These are phyloP conservation scores for Drosophila sucinea DNA, from an alignment of 1,140 invertebrate species.

Conservation along the genomic window DNA sequence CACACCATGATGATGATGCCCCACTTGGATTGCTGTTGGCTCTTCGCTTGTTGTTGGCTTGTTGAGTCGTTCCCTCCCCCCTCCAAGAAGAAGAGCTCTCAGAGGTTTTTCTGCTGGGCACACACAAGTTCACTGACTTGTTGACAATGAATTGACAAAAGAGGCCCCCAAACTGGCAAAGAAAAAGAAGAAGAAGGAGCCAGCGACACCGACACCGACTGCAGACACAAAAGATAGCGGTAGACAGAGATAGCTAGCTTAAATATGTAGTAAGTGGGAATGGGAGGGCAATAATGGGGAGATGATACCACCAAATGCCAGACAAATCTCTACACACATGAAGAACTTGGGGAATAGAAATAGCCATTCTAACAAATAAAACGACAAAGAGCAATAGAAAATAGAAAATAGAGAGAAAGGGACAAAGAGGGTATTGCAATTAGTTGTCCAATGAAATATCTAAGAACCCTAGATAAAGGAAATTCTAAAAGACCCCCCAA, in stretches of 20 bases:
- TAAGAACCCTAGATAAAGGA: no score
- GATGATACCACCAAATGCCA: conserved; percentile 63
- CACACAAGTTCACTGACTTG: conserved; percentile 77
- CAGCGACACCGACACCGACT: conserved; percentile 29
- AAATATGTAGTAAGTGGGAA: conserved; percentile 17
- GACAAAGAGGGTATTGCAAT: neutral
- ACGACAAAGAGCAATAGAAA: conserved; percentile 18
- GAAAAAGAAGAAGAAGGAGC: conserved; percentile 11
- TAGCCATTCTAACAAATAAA: conserved; percentile 30
- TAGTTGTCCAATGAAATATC: neutral
- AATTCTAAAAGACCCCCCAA: no score
- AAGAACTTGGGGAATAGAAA: conserved; percentile 25
- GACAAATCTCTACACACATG: conserved; percentile 50
- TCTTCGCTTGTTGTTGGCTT: conserved; percentile 29
- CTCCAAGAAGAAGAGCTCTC: conserved; percentile 12
- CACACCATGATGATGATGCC: conserved; percentile 45
- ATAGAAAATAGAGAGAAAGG: conserved; percentile 22
- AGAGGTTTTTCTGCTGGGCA: conserved; percentile 34
- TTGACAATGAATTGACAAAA: conserved; percentile 80
- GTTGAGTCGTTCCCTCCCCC: conserved; percentile 21
- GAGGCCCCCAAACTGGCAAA: conserved; percentile 30
- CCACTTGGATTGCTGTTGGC: conserved; percentile 30
- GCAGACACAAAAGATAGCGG: conserved; percentile 34
- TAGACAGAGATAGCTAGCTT: conserved; percentile 9
- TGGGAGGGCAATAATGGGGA: conserved; percentile 50